A percentile compares a stretch with the other conserved stretches of the same genome.
Evolutionary conservation across 1,140 invertebrate genomes (phyloP).

Genomic region (Saccostrea echinata): DNA sequence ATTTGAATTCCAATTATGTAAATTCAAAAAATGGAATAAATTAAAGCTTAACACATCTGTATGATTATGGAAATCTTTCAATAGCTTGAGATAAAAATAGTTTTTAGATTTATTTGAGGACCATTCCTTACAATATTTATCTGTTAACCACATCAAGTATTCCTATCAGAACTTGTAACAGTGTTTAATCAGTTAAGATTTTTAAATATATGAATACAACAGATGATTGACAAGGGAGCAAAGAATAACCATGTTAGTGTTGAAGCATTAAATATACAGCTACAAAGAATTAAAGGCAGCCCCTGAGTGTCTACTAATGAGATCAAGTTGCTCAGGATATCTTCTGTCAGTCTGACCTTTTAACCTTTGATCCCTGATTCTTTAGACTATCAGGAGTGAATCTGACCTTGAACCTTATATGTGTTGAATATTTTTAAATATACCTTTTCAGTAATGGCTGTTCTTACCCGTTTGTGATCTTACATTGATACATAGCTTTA

Average conservation of each 20-base stretch:
- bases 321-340: not conserved
- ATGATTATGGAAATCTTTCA: too few relatives aligned
- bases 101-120: too few relatives aligned
- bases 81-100: too few relatives aligned
- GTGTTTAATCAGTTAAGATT: not conserved
- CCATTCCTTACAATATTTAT: too few relatives aligned
- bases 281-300: not conserved
- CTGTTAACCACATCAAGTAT: not conserved
- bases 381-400: not conserved
- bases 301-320: not conserved
- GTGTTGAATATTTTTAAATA: not conserved
- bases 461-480: not conserved
- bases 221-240: not conserved
- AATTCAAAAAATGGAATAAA: too few relatives aligned
- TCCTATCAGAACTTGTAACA: not conserved
- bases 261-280: not conserved
- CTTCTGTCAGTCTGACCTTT: not conserved
- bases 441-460: not conserved
- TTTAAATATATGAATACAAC: not conserved
- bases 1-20: too few relatives aligned
- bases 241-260: not conserved
- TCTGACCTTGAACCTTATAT: constrained; percentile 18
- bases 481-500: not conserved
- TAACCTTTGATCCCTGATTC: not conserved
- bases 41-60: too few relatives aligned